Percentiles rank a stretch among this genome's conserved stretches.
These are phyloP conservation scores for Drosophila grimshawi DNA, from an alignment of 1,140 invertebrate genomes.

Conservation along the genomic window DNA sequence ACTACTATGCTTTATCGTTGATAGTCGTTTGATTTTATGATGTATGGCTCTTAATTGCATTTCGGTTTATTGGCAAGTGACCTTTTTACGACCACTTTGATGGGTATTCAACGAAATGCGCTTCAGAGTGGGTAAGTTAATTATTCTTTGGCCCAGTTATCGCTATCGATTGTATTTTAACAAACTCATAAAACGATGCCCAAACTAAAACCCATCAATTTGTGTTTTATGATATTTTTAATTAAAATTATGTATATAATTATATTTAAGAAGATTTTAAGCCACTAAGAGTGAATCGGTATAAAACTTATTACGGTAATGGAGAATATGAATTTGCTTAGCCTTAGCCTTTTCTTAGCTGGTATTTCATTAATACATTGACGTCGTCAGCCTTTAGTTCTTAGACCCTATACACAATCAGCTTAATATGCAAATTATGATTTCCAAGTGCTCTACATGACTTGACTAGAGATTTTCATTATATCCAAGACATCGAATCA, in stretches of 20 bases:
- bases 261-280: not conserved
- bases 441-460: constrained; percentile 56
- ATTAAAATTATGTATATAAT: not conserved
- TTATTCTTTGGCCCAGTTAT: not conserved
- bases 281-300: too few relatives aligned
- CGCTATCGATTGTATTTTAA: not conserved
- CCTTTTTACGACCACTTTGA: constrained; percentile 18
- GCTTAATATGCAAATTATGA: constrained; percentile 67
- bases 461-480: constrained; percentile 60
- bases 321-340: too few relatives aligned
- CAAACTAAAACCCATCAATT: not conserved
- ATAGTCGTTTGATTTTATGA: constrained; percentile 57
- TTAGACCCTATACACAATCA: not conserved
- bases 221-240: not conserved
- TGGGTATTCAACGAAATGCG: not conserved
- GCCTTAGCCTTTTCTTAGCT: too few relatives aligned
- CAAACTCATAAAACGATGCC: not conserved
- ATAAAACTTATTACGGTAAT: too few relatives aligned
- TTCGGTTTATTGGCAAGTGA: not conserved
- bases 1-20: constrained; percentile 23
- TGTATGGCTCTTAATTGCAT: constrained; percentile 52
- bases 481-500: constrained; percentile 52
- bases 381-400: not conserved
- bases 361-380: not conserved
- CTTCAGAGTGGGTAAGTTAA: not conserved